Percentiles rank a stretch among this genome's conserved stretches.
phyloP scores from a whole-genome alignment of 2,888 invertebrate genomes.

The Aethes cnicana region DNA sequence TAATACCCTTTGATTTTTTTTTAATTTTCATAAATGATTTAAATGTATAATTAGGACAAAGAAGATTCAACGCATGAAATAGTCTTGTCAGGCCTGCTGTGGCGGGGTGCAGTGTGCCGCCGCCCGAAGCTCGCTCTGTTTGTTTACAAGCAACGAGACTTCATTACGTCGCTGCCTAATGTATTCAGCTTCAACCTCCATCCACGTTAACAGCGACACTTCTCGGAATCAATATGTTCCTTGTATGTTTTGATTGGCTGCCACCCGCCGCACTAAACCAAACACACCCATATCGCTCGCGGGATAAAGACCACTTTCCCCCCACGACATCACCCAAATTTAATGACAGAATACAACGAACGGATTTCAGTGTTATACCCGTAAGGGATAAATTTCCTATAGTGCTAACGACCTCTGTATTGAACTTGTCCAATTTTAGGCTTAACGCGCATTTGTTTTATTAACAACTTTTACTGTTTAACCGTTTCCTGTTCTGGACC shows the following conservation, averaged over 20 bases:
- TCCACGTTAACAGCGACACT: constrained; percentile 82
- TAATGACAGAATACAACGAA: constrained; percentile 81
- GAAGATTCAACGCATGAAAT: too few relatives aligned
- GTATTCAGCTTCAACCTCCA: constrained; percentile 83
- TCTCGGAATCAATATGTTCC: constrained; percentile 83
- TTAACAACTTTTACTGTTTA: constrained; percentile 74
- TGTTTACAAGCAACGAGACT: constrained; percentile 82
- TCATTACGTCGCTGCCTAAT: constrained; percentile 82
- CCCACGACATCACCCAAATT: constrained; percentile 50
- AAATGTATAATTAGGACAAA: too few relatives aligned
- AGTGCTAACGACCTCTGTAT: constrained; percentile 79
- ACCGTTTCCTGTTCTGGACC: constrained; percentile 73
- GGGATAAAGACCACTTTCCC: constrained; percentile 63
- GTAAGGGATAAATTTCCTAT: constrained; percentile 78
- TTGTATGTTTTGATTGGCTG: constrained; percentile 82
- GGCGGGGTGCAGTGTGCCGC: constrained; percentile 24
- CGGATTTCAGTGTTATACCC: constrained; percentile 81
- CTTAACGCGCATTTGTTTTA: constrained; percentile 79
- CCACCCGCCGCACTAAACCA: constrained; percentile 51
- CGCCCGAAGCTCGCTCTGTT: constrained; percentile 60
- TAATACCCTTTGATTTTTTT: too few relatives aligned
- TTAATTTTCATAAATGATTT: too few relatives aligned
- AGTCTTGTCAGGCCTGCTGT: constrained; percentile 11
- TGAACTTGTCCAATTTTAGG: constrained; percentile 82
- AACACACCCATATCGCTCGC: constrained; percentile 54